A percentile compares a stretch with the other conserved stretches of the same genome.
phyloP scores from a whole-genome alignment of 2,888 invertebrate species.

The Horisme vitalbata region DNA sequence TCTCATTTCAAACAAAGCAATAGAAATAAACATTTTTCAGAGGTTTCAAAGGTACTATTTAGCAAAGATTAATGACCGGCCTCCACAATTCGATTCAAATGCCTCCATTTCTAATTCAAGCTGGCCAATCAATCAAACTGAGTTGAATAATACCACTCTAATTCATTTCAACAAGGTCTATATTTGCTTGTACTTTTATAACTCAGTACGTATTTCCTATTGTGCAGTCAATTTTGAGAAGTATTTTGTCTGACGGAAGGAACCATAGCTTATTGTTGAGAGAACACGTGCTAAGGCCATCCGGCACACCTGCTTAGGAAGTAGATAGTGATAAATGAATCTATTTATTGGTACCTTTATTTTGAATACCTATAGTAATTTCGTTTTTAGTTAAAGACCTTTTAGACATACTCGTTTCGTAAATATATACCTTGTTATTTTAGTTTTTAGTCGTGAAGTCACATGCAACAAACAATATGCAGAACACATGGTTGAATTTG shows the following conservation, averaged over 20 bases:
- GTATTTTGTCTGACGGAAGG: constrained; percentile 53
- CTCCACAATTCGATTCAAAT: constrained; percentile 48
- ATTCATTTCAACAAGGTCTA: constrained; percentile 9
- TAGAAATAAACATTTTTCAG: constrained; percentile 28
- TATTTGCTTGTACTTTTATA: constrained; percentile 10
- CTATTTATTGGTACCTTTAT: constrained; percentile 43
- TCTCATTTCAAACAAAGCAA: constrained; percentile 9
- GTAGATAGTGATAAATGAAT: constrained; percentile 50
- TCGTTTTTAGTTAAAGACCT: constrained; percentile 2
- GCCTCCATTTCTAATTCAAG: constrained; percentile 50
- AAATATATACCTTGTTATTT: too few relatives aligned
- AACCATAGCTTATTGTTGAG: constrained; percentile 47
- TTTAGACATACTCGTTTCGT: too few relatives aligned
- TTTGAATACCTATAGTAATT: constrained; percentile 30
- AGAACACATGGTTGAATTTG: too few relatives aligned
- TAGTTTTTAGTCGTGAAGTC: too few relatives aligned
- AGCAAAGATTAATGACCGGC: constrained; percentile 54
- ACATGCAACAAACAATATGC: too few relatives aligned
- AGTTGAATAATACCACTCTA: constrained; percentile 26
- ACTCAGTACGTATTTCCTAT: constrained; percentile 14
- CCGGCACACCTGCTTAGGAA: constrained; percentile 62
- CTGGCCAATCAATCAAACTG: constrained; percentile 58
- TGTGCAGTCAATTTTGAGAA: constrained; percentile 34
- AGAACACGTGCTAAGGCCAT: constrained; percentile 55
- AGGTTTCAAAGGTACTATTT: constrained; percentile 39